Percentiles rank a stretch among this genome's conserved stretches.
These are phyloP conservation scores for Geodia barretti DNA, from an alignment of 37 sponge, comb jelly and placozoan genomes.

Conservation along the genomic window DNA sequence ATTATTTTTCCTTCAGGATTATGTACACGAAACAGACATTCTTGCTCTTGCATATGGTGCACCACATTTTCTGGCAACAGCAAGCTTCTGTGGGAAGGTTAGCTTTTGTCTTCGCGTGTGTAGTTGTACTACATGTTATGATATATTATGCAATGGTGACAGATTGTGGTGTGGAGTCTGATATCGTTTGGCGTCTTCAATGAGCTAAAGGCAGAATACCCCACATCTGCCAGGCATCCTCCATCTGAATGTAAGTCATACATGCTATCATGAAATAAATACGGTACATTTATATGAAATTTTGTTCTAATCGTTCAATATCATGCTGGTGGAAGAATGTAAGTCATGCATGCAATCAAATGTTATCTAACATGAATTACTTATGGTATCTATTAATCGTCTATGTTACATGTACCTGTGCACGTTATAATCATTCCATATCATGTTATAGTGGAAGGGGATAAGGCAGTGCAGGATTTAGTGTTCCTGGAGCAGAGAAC, in stretches of 20 bases:
- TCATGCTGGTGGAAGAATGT: no score
- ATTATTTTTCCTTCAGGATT: no score
- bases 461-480: slow-evolving; percentile 62
- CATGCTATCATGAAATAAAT: no score
- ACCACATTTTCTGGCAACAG: slow-evolving; percentile 78
- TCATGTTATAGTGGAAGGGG: slow-evolving; percentile 47
- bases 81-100: slow-evolving; percentile 93
- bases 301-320: no score
- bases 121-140: background rate
- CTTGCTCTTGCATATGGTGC: slow-evolving; percentile 72
- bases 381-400: no score
- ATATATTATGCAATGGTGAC: no score
- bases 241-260: slow-evolving; percentile 3
- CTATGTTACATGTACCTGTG: no score
- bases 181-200: slow-evolving; percentile 68
- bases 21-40: slow-evolving; percentile 79
- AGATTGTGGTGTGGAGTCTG: slow-evolving; percentile 81
- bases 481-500: slow-evolving; percentile 64
- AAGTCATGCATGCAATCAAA: no score
- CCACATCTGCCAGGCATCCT: slow-evolving; percentile 1
- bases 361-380: no score
- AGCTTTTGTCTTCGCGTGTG: background rate
- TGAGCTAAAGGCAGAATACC: slow-evolving; percentile 43
- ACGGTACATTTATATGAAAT: no score
- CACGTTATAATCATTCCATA: background rate